Conservation (phyloP, 2,888 invertebrate species). For the Prosopocoilus inquinatus region DNA sequence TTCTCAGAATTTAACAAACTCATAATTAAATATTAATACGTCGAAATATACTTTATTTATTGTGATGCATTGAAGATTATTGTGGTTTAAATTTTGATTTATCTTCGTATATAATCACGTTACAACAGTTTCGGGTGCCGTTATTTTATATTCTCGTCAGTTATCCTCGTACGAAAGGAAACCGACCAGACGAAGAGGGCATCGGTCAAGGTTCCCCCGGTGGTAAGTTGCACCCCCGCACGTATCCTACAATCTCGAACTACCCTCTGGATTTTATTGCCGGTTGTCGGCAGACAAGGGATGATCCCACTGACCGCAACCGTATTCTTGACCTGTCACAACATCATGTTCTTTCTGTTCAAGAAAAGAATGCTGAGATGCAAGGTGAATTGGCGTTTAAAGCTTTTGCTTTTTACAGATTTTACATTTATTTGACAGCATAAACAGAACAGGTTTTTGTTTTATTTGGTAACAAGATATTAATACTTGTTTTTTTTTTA, state of each 20-base stretch:
- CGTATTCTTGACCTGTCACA: constrained; percentile 32
- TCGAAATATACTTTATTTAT: no score
- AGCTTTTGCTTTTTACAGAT: background rate
- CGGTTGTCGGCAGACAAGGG: constrained; percentile 12
- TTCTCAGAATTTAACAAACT: no score
- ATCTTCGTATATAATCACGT: no score
- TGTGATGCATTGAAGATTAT: no score
- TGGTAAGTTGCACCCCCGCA: constrained; percentile 21
- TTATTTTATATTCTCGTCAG: no score
- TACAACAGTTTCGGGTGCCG: no score
- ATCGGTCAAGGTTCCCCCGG: constrained; percentile 33
- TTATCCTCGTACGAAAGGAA: constrained; percentile 21
- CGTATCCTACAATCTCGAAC: constrained; percentile 16
- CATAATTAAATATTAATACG: no score
- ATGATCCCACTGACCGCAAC: constrained; percentile 30
- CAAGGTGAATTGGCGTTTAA: background rate
- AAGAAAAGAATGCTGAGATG: background rate
- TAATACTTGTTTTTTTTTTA: no score
- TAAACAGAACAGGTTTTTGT: no score
- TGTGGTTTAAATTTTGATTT: no score
- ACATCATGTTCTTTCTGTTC: constrained; percentile 21
- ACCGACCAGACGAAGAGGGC: constrained; percentile 33
- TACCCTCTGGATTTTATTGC: constrained; percentile 14
- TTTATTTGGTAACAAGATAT: no score
- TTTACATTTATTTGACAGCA: no score